These are phyloP conservation scores for Centropus unirufus DNA, from an alignment of 2,113 vertebrate species.

Conservation along the genomic window DNA sequence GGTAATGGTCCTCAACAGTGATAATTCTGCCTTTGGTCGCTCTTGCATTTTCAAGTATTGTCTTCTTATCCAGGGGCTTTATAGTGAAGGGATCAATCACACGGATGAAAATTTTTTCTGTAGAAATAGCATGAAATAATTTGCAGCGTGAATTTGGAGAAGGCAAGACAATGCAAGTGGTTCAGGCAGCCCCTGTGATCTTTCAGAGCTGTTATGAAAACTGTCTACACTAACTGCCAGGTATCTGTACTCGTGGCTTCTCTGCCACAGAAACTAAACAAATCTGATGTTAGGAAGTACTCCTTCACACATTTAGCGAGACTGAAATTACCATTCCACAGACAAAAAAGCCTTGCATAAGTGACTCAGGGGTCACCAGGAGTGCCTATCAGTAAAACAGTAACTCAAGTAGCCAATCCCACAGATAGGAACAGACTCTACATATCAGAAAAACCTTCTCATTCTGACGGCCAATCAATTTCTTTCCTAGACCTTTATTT, in stretches of 20 bases:
- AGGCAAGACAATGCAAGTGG: neutral
- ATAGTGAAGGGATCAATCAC: constrained; percentile 93
- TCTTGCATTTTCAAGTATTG: constrained; percentile 87
- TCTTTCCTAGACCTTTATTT: neutral
- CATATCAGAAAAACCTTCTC: neutral
- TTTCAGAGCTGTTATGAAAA: neutral
- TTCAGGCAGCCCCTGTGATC: neutral
- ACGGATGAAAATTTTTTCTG: constrained; percentile 88
- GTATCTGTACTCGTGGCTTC: neutral
- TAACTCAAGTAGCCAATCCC: neutral
- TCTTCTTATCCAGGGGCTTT: constrained; percentile 92
- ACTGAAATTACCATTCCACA: neutral
- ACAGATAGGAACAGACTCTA: neutral
- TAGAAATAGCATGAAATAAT: neutral
- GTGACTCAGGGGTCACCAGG: neutral
- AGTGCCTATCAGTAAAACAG: neutral
- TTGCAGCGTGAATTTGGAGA: neutral
- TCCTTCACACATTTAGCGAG: neutral
- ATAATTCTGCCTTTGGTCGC: constrained; percentile 90
- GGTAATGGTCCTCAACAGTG: constrained; percentile 95
- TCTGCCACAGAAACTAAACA: neutral
- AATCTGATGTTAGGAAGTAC: neutral
- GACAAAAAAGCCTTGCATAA: neutral
- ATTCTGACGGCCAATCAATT: neutral
- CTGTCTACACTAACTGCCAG: neutral